Conservation (phyloP, 35 echinoderm and acorn worm genomes). For the Heliocidaris tuberculata region DNA sequence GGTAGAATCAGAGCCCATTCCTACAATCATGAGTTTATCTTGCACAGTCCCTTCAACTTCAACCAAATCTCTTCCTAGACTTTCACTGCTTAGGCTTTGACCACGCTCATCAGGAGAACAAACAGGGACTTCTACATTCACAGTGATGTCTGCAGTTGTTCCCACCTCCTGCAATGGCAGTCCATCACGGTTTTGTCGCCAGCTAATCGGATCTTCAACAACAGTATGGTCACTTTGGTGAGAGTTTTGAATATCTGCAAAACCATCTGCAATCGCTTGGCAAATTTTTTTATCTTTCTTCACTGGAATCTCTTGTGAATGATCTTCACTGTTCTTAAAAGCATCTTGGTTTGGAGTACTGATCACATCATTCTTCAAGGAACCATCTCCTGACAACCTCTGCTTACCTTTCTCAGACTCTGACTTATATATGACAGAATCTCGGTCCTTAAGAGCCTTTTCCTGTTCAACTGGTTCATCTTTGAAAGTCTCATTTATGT, state of each 20-base stretch:
- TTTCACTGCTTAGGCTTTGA: background rate
- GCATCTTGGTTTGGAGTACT: background rate
- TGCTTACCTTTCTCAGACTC: background rate
- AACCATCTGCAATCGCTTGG: background rate
- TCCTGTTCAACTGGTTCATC: background rate
- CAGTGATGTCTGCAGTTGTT: background rate
- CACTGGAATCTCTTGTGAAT: background rate
- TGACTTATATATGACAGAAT: background rate
- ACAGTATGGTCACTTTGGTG: background rate
- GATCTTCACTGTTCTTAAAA: background rate
- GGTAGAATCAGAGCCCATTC: background rate
- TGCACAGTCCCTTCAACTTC: background rate
- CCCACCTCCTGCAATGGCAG: background rate
- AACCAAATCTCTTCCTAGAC: background rate
- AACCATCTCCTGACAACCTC: background rate
- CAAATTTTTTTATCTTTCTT: background rate
- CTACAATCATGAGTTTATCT: background rate
- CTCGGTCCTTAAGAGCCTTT: background rate
- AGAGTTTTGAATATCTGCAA: background rate
- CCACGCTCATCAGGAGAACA: background rate
- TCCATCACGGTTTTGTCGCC: no score
- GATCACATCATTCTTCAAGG: background rate
- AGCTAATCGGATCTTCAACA: no score
- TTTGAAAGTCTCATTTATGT: no score
- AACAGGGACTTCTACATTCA: background rate